Base-by-base conservation (phyloP, 2,113 vertebrate species). In the Eonycteris spelaea region DNA sequence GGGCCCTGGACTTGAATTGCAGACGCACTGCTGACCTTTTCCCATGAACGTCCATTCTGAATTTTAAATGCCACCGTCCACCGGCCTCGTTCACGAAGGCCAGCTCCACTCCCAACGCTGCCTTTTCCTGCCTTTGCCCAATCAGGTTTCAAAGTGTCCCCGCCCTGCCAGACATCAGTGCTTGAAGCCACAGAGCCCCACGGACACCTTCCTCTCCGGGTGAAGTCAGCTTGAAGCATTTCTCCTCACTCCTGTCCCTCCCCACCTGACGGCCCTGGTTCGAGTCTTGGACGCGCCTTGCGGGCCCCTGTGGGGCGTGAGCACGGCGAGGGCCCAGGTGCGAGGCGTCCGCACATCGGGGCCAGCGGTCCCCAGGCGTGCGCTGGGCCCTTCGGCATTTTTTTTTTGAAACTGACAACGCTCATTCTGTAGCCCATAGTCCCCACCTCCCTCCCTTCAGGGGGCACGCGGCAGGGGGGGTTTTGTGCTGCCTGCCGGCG, bases 331-430 rank as follows among this genome's bases (percentile, higher is more conserved):
- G 13, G 3, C 30, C n/a, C 4, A 73, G 75, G 14, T 2, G 43
- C 28, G 2, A 12, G 65, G 35, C 1, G 7, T 0, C 8, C 1
- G 7, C 0, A 12, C 19, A 48, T 65, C 28, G 63, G 11, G 48
- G 45, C 33, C 22, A 28, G 18, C 7, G 7, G 24, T 4, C 19
- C 28, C 1, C 1, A 3, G 53, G 51, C 30, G 14, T 35, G 43
- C 38, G n/a, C 11, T 53, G 71, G 45, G 26, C 26, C 53, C 33
- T 59, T 16, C 1, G 28, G 4, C 15, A 61, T 7, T 22, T 71
- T 24, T 10, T 7, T 22, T 71, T 24, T 10, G 21, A 11, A 51
- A 35, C 2, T 18, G 45, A 11, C 24, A 18, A 3, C 1, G 9
- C 12, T 80, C 11, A 26, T 19, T 26, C n/a, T n/a, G 12, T 1